Percentiles rank a stretch among this genome's conserved stretches.
These are phyloP conservation scores for Operophtera brumata DNA, from an alignment of 2,888 invertebrate species.

Conservation along the genomic window DNA sequence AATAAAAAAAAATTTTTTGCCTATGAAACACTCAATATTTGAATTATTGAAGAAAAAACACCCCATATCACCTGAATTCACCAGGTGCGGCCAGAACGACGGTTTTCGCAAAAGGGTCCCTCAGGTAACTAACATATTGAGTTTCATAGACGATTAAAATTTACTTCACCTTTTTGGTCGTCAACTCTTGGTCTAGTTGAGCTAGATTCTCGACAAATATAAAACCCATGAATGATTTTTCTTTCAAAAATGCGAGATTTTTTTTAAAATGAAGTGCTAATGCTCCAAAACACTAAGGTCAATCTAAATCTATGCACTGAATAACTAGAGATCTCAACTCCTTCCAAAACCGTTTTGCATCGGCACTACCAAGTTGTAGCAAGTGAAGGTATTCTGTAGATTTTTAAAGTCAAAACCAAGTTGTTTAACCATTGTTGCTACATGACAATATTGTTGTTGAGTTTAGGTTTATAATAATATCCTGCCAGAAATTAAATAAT, in stretches of 20 bases:
- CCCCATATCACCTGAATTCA: too few species aligned
- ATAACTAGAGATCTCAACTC: background rate
- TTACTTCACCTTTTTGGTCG: too few species aligned
- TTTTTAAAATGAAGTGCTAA: background rate
- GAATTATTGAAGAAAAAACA: too few species aligned
- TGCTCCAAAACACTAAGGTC: background rate
- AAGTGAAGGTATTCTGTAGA: too few species aligned
- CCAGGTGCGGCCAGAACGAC: too few species aligned
- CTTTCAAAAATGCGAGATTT: background rate
- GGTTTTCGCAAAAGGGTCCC: too few species aligned
- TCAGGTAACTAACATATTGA: too few species aligned
- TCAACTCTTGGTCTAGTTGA: too few species aligned
- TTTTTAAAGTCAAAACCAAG: too few species aligned
- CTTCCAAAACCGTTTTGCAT: background rate
- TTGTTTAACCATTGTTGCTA: background rate
- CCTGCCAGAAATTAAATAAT: background rate
- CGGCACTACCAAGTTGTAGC: background rate
- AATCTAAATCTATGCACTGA: background rate
- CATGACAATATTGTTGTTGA: background rate
- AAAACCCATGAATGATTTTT: slow-evolving; percentile 8
- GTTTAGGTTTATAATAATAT: background rate
- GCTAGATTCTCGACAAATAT: background rate
- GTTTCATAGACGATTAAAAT: too few species aligned
- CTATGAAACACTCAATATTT: too few species aligned
- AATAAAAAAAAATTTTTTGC: too few species aligned